Conservation (phyloP, 2,888 invertebrate genomes). For the Brachylomia viminalis region DNA sequence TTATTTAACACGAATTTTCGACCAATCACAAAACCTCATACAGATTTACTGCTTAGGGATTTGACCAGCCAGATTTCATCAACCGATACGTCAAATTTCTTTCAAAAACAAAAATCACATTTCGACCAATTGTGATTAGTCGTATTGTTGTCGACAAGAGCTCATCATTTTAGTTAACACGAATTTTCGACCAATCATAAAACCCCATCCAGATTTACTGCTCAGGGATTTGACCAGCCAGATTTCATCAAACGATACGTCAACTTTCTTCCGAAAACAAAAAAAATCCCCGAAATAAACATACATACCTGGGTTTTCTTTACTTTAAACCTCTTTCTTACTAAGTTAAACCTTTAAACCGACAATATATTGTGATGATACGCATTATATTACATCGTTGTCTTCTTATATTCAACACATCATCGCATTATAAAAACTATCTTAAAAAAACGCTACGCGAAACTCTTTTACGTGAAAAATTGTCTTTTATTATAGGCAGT, state of each 20-base stretch:
- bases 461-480: conserved; percentile 46
- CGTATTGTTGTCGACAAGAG: too few species aligned
- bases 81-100: background rate
- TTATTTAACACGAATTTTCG: too few species aligned
- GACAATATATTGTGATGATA: conserved; percentile 60
- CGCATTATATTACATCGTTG: conserved; percentile 64
- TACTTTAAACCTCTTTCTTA: background rate
- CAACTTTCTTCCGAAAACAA: background rate
- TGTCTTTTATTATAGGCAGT: conserved; percentile 60
- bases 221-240: background rate
- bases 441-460: conserved; percentile 49
- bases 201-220: background rate
- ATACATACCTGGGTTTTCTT: background rate
- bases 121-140: too few species aligned
- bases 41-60: background rate
- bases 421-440: conserved; percentile 55
- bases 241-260: background rate
- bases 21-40: too few species aligned
- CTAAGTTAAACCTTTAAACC: conserved; percentile 33
- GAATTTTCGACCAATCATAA: too few species aligned
- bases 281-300: background rate
- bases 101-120: too few species aligned
- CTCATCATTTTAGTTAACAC: too few species aligned
- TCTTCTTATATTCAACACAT: conserved; percentile 49
- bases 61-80: background rate